Base-by-base conservation (phyloP, 2,113 vertebrate species). In the Girardinichthys multiradiatus region DNA sequence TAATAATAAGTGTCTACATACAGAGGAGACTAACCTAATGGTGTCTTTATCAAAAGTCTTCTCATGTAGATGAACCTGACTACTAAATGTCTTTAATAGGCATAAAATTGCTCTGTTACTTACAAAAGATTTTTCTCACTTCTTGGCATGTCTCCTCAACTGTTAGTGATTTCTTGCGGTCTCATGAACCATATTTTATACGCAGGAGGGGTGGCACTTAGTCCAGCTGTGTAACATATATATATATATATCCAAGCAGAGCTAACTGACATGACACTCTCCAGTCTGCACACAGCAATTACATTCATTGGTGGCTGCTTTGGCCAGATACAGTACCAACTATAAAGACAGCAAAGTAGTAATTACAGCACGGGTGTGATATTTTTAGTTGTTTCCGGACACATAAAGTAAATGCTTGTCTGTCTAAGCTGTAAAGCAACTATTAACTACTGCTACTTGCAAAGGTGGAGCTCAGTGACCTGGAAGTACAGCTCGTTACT, bases 311-410 rank as follows among this genome's bases (percentile, higher is more conserved):
- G 89, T 66, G 90, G 92, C 88, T 87, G 80, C 86, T 89, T 88
- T 85, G 83, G 90, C 91, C 86, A 92, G 88, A 91, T 92, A 90
- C 82, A 82, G 91, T 83, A 89, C 86, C 81, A 64, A 92, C 91
- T 93, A 90, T 92, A 93, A 93, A 92, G 91, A 91, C 80, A 86
- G 87, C 84, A 92, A 92, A 77, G 24, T 83, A 83, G 92, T 80
- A 93, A 94, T 93, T 93, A 93, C 91, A 85, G 89, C 89, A 87
- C 74, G 80, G 91, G 90, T 91, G 92, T 91, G 92, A 92, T 94
- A 93, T 94, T 93, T 94, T 93, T 93, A 92, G 93, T 90, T 89
- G 80, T 87, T 93, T 93, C 90, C 91, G 14, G 82, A 79, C 82
- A 84, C 78, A 90, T 83, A 82, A 92, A 86, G 84, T 90, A 85